These are phyloP conservation scores for Lithobius niger DNA, from an alignment of 1,140 invertebrate genomes.

Conservation along the genomic window DNA sequence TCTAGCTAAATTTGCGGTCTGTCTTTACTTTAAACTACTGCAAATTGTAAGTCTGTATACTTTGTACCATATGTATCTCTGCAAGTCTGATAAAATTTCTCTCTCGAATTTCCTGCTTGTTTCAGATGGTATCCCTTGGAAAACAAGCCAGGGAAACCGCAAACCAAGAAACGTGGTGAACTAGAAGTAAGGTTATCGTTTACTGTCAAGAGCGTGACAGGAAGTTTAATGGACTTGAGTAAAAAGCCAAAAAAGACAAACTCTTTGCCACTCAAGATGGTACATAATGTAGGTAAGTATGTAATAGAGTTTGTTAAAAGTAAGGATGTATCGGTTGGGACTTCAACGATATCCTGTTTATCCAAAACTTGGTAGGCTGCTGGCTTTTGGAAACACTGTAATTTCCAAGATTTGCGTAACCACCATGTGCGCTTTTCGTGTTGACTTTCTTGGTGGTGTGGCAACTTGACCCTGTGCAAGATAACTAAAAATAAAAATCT, in stretches of 20 bases:
- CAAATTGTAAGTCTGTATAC: too few species aligned
- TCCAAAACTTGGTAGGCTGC: not conserved
- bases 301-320: not conserved
- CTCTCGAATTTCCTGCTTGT: too few species aligned
- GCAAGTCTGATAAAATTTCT: too few species aligned
- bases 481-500: too few species aligned
- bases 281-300: conserved; percentile 51
- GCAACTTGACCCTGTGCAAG: too few species aligned
- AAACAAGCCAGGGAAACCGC: conserved; percentile 43
- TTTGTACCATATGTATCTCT: too few species aligned
- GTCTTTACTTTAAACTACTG: too few species aligned
- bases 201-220: conserved; percentile 56
- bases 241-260: conserved; percentile 78
- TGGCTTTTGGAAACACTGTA: not conserved
- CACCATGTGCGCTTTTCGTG: too few species aligned
- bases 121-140: conserved; percentile 44
- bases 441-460: too few species aligned
- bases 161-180: conserved; percentile 65
- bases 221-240: conserved; percentile 61
- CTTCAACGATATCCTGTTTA: not conserved
- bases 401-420: not conserved
- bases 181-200: conserved; percentile 77
- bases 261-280: conserved; percentile 59
- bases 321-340: not conserved
- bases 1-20: too few species aligned